These are phyloP conservation scores for Schrankia costaestrigalis DNA, from an alignment of 2,888 invertebrate genomes.

Conservation along the genomic window DNA sequence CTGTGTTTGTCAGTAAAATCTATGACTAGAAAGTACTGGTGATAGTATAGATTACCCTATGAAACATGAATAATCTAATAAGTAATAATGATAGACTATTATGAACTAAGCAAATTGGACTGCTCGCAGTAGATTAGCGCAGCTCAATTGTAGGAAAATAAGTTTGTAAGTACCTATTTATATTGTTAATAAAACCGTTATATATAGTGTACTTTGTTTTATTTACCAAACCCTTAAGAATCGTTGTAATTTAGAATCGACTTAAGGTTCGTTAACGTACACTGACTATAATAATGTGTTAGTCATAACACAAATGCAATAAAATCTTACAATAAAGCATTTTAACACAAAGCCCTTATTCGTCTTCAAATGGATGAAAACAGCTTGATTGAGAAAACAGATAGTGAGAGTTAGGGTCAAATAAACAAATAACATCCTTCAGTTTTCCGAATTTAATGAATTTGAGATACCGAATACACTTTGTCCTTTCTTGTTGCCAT, in stretches of 20 bases:
- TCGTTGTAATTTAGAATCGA: too few relatives aligned
- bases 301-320: too few relatives aligned
- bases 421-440: constrained; percentile 5
- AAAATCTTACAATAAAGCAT: too few relatives aligned
- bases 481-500: constrained; percentile 11
- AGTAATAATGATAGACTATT: constrained; percentile 29
- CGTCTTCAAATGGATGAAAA: too few relatives aligned
- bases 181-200: constrained; percentile 81
- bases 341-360: too few relatives aligned
- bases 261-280: too few relatives aligned
- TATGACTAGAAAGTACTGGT: constrained; percentile 51
- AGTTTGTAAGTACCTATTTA: constrained; percentile 79
- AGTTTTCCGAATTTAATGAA: constrained; percentile 8
- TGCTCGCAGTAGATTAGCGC: constrained; percentile 79
- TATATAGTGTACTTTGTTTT: constrained; percentile 57
- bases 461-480: constrained; percentile 9
- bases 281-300: too few relatives aligned
- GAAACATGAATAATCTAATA: constrained; percentile 33
- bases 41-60: constrained; percentile 55
- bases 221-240: constrained; percentile 13
- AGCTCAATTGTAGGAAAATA: constrained; percentile 77
- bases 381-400: too few relatives aligned
- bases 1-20: constrained; percentile 28
- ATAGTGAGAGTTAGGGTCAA: not conserved
- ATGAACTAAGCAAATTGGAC: constrained; percentile 68